A percentile compares a stretch with the other conserved stretches of the same genome.
phyloP scores from a whole-genome alignment of 2,113 vertebrate genomes.

The Zeus faber region DNA sequence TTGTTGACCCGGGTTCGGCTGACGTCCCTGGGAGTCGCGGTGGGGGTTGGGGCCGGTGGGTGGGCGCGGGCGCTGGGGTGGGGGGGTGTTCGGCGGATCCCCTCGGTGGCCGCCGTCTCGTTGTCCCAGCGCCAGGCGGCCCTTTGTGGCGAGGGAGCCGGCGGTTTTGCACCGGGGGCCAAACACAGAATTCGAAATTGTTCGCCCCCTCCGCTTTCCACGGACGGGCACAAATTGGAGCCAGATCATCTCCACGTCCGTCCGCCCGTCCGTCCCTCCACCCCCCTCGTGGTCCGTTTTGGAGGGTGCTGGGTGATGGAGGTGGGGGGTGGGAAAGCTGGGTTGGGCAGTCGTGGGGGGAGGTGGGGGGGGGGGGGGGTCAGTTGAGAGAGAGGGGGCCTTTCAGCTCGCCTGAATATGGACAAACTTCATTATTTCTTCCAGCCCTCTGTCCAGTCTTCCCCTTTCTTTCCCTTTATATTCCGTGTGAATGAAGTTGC shows the following conservation, averaged over 20 bases:
- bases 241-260: slow-evolving; percentile 34
- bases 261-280: slow-evolving; percentile 48
- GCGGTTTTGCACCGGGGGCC: slow-evolving; percentile 43
- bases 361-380: slow-evolving; percentile 35
- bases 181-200: slow-evolving; percentile 66
- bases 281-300: slow-evolving; percentile 58
- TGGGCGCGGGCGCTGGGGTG: too few species aligned
- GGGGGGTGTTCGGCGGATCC: too few species aligned
- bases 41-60: too few species aligned
- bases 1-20: slow-evolving; percentile 23
- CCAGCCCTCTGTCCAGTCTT: slow-evolving; percentile 74
- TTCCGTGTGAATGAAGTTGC: slow-evolving; percentile 80
- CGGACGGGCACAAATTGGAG: slow-evolving; percentile 74
- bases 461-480: slow-evolving; percentile 79
- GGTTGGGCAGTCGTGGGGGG: slow-evolving; percentile 50
- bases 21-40: slow-evolving; percentile 25
- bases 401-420: slow-evolving; percentile 81
- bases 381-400: slow-evolving; percentile 65
- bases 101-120: slow-evolving; percentile 10
- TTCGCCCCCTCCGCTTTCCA: slow-evolving; percentile 61
- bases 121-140: slow-evolving; percentile 42
- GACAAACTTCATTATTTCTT: slow-evolving; percentile 84
- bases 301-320: not conserved
- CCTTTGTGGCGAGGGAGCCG: slow-evolving; percentile 45
- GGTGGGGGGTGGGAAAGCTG: slow-evolving; percentile 54